Conservation (phyloP, 2,113 vertebrate species). For the Microcebus ravelobensis region DNA sequence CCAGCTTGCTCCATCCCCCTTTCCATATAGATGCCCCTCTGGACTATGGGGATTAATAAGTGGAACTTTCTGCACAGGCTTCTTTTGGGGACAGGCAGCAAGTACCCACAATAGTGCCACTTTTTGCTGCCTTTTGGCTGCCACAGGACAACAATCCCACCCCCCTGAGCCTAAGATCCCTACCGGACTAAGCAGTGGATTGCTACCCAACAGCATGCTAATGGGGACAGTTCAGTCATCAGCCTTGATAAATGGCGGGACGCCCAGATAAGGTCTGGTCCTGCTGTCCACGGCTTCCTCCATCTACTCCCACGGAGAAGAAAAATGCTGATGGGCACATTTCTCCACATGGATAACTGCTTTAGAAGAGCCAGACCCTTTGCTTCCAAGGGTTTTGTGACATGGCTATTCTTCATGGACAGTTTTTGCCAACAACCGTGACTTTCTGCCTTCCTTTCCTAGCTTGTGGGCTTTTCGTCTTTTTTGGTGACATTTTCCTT, state of each 20-base stretch:
- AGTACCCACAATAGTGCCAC: background rate
- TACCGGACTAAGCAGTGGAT: background rate
- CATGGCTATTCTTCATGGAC: background rate
- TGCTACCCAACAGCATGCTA: background rate
- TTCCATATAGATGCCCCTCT: background rate
- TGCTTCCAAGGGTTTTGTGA: background rate
- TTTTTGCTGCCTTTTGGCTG: background rate
- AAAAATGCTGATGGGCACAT: constrained; percentile 62
- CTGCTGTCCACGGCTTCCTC: constrained; percentile 47
- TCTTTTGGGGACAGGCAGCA: constrained; percentile 1
- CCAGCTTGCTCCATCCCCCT: background rate
- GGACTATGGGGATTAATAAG: background rate
- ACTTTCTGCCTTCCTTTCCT: background rate
- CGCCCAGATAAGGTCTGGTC: constrained; percentile 68
- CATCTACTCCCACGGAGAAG: background rate
- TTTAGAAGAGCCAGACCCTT: background rate
- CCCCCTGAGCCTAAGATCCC: background rate
- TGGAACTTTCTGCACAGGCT: background rate
- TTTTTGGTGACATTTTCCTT: constrained; percentile 47
- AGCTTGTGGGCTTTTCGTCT: background rate
- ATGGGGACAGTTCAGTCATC: background rate
- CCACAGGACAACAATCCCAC: background rate
- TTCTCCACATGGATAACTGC: background rate
- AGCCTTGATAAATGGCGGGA: background rate
- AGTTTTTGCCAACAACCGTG: background rate